Percentiles rank a stretch among this genome's conserved stretches.
Evolutionary conservation across 2,113 vertebrate genomes (phyloP).

Genomic region (Romanogobio albipinnatus): DNA sequence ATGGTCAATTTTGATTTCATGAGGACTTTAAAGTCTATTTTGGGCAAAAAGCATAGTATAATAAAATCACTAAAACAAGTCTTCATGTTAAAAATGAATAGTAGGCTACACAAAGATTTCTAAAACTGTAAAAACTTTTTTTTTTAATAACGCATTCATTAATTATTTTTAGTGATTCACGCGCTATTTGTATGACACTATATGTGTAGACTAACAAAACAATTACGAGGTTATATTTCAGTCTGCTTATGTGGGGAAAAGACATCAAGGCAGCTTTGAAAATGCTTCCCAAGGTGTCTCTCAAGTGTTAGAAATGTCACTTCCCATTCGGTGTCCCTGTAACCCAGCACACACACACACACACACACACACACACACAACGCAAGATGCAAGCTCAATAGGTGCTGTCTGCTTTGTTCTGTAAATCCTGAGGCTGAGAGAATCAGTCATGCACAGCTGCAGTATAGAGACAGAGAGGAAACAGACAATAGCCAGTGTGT

Average conservation of each 20-base stretch:
- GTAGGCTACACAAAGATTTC: no score
- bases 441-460: conserved; percentile 79
- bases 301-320: neutral
- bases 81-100: no score
- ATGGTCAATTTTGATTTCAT: no score
- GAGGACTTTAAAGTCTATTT: no score
- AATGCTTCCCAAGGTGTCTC: neutral
- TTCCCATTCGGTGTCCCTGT: neutral
- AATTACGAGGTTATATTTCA: neutral
- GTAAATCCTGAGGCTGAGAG: conserved; percentile 54
- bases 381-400: conserved; percentile 64
- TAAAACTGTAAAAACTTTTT: no score
- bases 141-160: no score
- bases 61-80: no score
- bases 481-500: conserved; percentile 9
- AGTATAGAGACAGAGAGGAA: conserved; percentile 61
- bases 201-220: conserved; percentile 1
- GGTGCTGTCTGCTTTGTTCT: conserved; percentile 68
- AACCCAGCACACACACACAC: conserved; percentile 17
- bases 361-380: neutral
- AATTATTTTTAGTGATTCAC: no score
- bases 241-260: neutral
- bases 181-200: neutral
- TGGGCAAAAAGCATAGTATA: no score
- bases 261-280: neutral